Base-by-base conservation (phyloP, 2,888 invertebrate species). In the Leucania comma region DNA sequence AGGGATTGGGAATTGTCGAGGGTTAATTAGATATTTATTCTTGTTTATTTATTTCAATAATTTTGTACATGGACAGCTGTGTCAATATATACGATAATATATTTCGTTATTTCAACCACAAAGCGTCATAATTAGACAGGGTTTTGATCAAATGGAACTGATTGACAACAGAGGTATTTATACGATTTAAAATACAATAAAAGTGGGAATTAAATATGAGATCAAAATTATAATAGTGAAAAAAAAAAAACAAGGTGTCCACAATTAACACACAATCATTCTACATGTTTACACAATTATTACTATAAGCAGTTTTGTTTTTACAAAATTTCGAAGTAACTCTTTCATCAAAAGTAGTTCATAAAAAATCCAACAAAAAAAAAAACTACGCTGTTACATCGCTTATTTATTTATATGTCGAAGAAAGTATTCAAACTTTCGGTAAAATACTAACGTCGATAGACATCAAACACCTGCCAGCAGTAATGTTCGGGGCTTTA, bases 401-500 rank as follows among this genome's bases (percentile, higher is more conserved):
- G 2, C 9, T 29, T 5, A 38, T 38, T 29, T 6, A n/a, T 17
- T 4, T 17, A n/a, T 42, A 42, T 42, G 17, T 17, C 5, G 17
- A 9, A 38, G 2, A 63, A 62, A 38, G 51, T 46, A 64, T 42
- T 12, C 0, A 14, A 42, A 56, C 14, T 46, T 42, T 42, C 42
- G 42, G 0, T 5, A 42, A 42, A 42, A 42, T 42, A 42, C 42
- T 20, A 22, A 53, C 4, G 9, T 38, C 26, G 14, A 51, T 5
- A 42, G 32, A 46, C 24, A 14, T 35, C 22, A 32, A 22, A 22
- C 24, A 14, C 20, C 10, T 24, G 20, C 10, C 17, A 4, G 1
- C 8, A 53, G 26, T 20, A 56, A 65, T 53, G 53, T 68, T 57
- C n/a, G 29, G 42, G 12, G 17, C 50, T 67, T 53, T 58, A 5